A percentile compares a stretch with the other conserved stretches of the same genome.
Evolutionary conservation across 2,888 invertebrate genomes (phyloP).

Genomic region (Bombylius major): DNA sequence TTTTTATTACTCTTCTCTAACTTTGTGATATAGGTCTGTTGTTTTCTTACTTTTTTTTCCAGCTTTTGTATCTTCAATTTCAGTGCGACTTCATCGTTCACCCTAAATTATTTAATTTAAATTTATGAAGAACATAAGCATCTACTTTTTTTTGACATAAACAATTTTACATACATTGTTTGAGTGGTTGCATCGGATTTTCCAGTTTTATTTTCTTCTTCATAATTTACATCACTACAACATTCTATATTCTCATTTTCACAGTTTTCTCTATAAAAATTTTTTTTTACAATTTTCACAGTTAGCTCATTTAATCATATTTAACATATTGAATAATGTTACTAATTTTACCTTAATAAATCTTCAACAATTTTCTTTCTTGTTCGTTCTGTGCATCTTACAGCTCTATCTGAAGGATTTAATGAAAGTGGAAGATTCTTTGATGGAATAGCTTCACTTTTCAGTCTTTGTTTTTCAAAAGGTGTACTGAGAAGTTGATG

Average conservation of each 20-base stretch:
- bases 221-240: no score
- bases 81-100: neutral
- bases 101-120: neutral
- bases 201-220: no score
- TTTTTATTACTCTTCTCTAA: neutral
- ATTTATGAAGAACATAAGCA: no score
- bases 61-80: neutral
- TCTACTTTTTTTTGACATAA: no score
- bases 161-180: no score
- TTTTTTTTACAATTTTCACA: no score
- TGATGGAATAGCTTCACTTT: neutral
- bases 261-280: no score
- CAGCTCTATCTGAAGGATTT: neutral
- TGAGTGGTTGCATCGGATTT: no score
- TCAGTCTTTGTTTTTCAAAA: neutral
- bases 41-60: neutral
- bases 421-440: neutral
- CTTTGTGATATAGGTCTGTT: no score
- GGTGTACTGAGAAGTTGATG: neutral
- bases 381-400: neutral
- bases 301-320: no score
- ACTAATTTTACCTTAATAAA: neutral
- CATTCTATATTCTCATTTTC: no score
- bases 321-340: no score
- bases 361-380: neutral